Evolutionary conservation across 2,888 invertebrate species (phyloP).

Genomic region (Eupithecia subfuscata): DNA sequence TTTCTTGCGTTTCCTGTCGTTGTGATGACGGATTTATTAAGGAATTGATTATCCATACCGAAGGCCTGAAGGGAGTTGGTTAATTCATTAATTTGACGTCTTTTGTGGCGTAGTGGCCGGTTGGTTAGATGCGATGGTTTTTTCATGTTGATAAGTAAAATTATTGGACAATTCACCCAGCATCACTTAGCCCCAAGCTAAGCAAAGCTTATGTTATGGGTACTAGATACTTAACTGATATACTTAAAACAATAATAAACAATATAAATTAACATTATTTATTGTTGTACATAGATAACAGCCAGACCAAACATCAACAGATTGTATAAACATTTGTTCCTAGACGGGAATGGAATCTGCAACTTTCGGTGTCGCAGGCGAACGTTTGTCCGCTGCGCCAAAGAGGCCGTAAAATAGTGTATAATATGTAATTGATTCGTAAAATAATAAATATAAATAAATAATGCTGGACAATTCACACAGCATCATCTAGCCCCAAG

Average conservation of each 20-base stretch:
- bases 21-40: neutral
- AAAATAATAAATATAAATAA: too few species aligned
- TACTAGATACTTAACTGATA: too few species aligned
- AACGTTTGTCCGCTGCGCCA: too few species aligned
- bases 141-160: neutral
- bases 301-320: too few species aligned
- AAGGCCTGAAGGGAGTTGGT: neutral
- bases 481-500: too few species aligned
- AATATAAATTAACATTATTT: too few species aligned
- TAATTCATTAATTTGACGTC: neutral
- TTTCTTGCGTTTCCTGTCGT: neutral
- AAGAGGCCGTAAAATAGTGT: too few species aligned
- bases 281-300: too few species aligned
- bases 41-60: neutral
- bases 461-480: too few species aligned
- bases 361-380: neutral
- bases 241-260: too few species aligned
- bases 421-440: too few species aligned
- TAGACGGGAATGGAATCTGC: neutral
- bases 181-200: neutral
- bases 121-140: neutral
- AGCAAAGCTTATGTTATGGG: neutral
- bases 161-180: neutral
- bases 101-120: neutral
- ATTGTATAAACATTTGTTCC: neutral